Evolutionary conservation across 2,888 invertebrate genomes (phyloP).

Genomic region (Augochlorella aurata): DNA sequence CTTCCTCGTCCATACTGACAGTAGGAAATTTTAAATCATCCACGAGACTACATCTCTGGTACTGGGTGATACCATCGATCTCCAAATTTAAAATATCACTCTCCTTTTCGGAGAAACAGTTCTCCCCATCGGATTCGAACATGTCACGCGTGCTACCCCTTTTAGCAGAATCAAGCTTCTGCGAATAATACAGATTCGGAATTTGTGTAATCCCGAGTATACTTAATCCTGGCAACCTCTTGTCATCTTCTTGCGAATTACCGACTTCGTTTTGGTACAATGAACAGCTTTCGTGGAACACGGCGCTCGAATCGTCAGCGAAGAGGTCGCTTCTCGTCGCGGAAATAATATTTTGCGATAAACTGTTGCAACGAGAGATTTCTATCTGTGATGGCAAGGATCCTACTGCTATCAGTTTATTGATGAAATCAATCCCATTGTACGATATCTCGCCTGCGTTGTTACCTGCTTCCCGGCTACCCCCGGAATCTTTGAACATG

Average conservation of each 20-base stretch:
- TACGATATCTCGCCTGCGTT: neutral
- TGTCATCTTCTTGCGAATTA: neutral
- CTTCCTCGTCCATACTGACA: too few relatives aligned
- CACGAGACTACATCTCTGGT: neutral
- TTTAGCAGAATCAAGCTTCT: neutral
- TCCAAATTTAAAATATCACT: neutral
- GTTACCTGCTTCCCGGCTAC: neutral
- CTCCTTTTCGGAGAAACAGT: neutral
- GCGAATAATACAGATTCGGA: neutral
- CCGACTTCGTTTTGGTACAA: neutral
- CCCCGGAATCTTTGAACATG: constrained; percentile 17
- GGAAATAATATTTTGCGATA: neutral
- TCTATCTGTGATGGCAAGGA: neutral
- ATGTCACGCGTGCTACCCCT: constrained; percentile 42
- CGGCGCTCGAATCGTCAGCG: neutral
- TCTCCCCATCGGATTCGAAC: neutral
- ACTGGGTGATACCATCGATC: neutral
- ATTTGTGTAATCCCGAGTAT: neutral
- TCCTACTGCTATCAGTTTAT: neutral
- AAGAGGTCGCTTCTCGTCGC: neutral
- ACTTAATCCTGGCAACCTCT: neutral
- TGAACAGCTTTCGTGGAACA: neutral
- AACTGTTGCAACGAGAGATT: neutral
- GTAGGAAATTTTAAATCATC: neutral
- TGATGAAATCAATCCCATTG: neutral